Percentiles rank a stretch among this genome's conserved stretches.
phyloP scores from a whole-genome alignment of 1,140 invertebrate genomes.

The Neotoxoptera formosana region DNA sequence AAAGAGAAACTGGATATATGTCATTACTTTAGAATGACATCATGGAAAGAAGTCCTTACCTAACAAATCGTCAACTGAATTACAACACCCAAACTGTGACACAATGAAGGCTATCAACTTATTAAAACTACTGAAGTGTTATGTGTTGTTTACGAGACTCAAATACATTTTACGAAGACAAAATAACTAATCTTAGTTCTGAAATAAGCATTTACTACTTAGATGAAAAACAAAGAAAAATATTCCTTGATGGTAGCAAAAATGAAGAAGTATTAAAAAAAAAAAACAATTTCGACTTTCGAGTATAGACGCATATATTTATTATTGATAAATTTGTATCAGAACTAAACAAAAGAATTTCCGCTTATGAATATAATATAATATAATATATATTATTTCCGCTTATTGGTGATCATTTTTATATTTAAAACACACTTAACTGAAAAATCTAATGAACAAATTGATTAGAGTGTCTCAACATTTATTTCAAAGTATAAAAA shows the following conservation, averaged over 20 bases:
- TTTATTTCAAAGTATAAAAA: background rate
- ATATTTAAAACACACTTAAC: slow-evolving; percentile 18
- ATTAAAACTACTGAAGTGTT: background rate
- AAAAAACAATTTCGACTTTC: slow-evolving; percentile 21
- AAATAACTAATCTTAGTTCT: background rate
- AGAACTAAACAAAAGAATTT: slow-evolving; percentile 29
- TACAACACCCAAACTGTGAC: background rate
- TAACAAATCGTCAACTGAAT: background rate
- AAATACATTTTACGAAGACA: background rate
- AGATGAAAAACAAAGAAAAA: slow-evolving; percentile 26
- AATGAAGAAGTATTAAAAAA: background rate
- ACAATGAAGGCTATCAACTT: background rate
- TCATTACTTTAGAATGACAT: slow-evolving; percentile 13
- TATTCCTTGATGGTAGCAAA: background rate
- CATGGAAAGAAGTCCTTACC: background rate
- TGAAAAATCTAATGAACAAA: background rate
- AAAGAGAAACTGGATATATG: background rate
- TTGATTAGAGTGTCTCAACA: background rate
- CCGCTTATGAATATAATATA: slow-evolving; percentile 33
- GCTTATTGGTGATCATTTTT: slow-evolving; percentile 38
- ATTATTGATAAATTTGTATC: slow-evolving; percentile 15
- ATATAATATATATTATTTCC: too few relatives aligned
- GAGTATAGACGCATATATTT: slow-evolving; percentile 50
- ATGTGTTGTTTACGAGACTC: background rate
- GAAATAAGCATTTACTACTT: background rate